These are phyloP conservation scores for Chelonus insularis DNA, from an alignment of 1,140 invertebrate genomes.

Conservation along the genomic window DNA sequence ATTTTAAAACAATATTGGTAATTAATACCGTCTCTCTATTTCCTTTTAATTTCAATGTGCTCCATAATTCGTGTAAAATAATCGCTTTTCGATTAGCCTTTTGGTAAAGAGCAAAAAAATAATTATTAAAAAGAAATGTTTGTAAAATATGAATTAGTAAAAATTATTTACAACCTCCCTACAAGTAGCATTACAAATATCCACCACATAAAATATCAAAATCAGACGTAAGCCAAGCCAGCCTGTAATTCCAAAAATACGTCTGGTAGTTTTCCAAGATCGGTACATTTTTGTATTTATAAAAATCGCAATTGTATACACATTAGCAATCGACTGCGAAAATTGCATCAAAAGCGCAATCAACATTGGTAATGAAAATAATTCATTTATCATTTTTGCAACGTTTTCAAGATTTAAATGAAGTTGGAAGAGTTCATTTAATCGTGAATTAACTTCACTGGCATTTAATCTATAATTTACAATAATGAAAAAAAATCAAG, in stretches of 20 bases:
- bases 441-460: neutral
- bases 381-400: conserved; percentile 4
- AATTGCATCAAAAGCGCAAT: conserved; percentile 3
- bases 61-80: neutral
- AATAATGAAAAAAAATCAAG: too few species aligned
- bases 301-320: conserved; percentile 8
- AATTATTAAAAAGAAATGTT: neutral
- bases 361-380: conserved; percentile 3
- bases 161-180: too few species aligned
- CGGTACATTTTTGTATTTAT: too few species aligned
- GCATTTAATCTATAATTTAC: too few species aligned
- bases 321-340: conserved; percentile 7
- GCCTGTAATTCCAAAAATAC: neutral
- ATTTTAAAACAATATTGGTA: too few species aligned
- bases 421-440: neutral
- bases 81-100: conserved; percentile 10
- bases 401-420: neutral
- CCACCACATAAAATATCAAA: neutral
- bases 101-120: neutral
- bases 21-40: too few species aligned
- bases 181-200: conserved; percentile 5
- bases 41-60: neutral
- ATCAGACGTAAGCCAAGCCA: conserved; percentile 5
- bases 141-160: too few species aligned
- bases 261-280: neutral